Evolutionary conservation across 2,113 vertebrate species (phyloP).

Genomic region (Hemiscyllium ocellatum): DNA sequence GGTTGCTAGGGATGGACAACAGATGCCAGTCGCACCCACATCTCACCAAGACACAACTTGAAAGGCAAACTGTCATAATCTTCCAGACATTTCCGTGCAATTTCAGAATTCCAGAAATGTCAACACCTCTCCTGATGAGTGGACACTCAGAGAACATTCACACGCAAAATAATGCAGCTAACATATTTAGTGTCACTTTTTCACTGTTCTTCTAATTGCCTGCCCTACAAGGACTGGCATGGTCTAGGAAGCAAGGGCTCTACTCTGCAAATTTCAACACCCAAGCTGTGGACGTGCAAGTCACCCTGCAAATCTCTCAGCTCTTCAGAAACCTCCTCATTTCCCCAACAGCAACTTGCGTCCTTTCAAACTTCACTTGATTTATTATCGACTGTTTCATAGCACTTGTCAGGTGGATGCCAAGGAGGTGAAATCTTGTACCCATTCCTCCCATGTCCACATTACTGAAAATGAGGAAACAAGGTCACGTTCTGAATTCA

Average conservation of each 20-base stretch:
- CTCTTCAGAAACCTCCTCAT: not conserved
- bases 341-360: not conserved
- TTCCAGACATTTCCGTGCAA: not conserved
- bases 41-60: not conserved
- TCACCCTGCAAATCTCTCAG: not conserved
- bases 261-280: not conserved
- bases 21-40: not conserved
- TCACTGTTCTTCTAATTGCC: not conserved
- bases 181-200: not conserved
- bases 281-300: not conserved
- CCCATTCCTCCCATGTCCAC: not conserved
- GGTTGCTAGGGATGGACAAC: not conserved
- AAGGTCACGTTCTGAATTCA: not conserved
- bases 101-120: not conserved
- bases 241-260: not conserved
- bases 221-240: no score
- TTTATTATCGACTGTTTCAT: not conserved
- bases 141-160: not conserved
- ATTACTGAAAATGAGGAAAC: not conserved
- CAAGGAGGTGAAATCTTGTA: not conserved
- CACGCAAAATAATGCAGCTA: not conserved
- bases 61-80: not conserved
- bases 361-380: not conserved
- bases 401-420: not conserved
- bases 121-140: not conserved